Base-by-base conservation (phyloP, 2,888 invertebrate genomes). In the Thereva nobilitata region DNA sequence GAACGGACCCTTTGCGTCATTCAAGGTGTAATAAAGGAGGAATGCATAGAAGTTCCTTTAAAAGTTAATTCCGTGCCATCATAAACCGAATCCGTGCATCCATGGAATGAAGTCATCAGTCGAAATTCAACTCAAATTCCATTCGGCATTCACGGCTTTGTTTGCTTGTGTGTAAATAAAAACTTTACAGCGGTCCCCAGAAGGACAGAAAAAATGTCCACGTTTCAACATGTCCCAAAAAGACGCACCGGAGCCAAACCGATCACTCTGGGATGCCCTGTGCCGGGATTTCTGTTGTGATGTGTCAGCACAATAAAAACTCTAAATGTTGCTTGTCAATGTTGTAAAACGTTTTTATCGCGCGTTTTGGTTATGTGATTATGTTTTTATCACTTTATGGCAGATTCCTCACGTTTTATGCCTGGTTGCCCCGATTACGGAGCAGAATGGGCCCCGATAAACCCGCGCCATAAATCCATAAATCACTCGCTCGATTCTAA, bases 401-500 rank as follows among this genome's bases (percentile, higher is more conserved):
- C 53, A n/a, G 38, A 53, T 53, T 53, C 23, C 38, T 5, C 38
- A 7, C 12, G 12, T 5, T 47, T 47, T 47, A n/a, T 5, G 12
- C 12, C n/a, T 3, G 5, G 47, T 47, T 12, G 10, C 1, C 10
- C 5, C 10, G 47, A 9, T 47, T 50, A 9, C 5, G 23, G 34
- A 9, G 34, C 50, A 23, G 35, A n/a, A 5, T 34, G 47, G 38
- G 37, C 47, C 7, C 37, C 40, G 37, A 10, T 40, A 37, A 37
- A 23, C 50, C 38, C 41, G 23, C 41, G 35, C 40, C 49, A 61
- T 59, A 59, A 59, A 59, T 38, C 6, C 47, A 59, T 59, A 59
- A 59, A 59, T 59, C 57, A 59, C 56, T 50, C 34, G 2, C n/a
- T 35, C 35, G 23, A 59, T 23, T 23, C 23, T 23, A 23, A 23